Evolutionary conservation across 2,797 vertebrate species (phyloP).

Genomic region (Etheostoma nigrum): DNA sequence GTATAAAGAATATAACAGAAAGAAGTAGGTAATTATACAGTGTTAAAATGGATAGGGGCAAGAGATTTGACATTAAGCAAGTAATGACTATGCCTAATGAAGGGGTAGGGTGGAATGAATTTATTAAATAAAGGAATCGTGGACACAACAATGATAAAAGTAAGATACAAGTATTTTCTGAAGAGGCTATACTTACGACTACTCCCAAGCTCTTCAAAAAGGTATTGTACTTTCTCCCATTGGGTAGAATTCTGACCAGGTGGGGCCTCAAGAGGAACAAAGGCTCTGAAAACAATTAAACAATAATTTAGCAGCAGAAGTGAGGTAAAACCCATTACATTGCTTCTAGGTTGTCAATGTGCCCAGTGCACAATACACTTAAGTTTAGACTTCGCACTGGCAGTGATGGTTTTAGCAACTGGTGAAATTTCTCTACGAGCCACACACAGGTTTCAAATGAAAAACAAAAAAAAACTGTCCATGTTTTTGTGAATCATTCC

Average conservation of each 20-base stretch:
- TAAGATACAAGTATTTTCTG: not conserved
- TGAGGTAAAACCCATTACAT: slow-evolving; percentile 4
- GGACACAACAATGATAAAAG: not conserved
- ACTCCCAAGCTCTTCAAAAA: slow-evolving; percentile 96
- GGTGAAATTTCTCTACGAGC: not conserved
- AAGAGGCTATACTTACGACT: slow-evolving; percentile 89
- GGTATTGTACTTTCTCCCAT: slow-evolving; percentile 95
- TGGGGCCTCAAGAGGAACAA: slow-evolving; percentile 92
- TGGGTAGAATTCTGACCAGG: slow-evolving; percentile 92
- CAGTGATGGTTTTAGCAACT: not conserved
- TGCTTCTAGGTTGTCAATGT: not conserved
- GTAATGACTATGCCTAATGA: not conserved
- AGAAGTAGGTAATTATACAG: not conserved
- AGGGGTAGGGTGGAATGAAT: not conserved
- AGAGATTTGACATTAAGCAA: not conserved
- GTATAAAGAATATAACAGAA: not conserved
- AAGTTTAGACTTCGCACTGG: not conserved
- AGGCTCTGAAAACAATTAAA: slow-evolving; percentile 86
- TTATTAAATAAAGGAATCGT: not conserved
- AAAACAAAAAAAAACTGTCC: not conserved
- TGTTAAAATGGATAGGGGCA: not conserved
- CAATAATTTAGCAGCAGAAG: not conserved
- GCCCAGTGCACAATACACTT: not conserved
- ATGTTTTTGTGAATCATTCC: not conserved
- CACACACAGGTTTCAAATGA: not conserved